Percentiles rank a stretch among this genome's conserved stretches.
These are phyloP conservation scores for Pristionchus pacificus DNA, from an alignment of 1,140 invertebrate species.

Conservation along the genomic window DNA sequence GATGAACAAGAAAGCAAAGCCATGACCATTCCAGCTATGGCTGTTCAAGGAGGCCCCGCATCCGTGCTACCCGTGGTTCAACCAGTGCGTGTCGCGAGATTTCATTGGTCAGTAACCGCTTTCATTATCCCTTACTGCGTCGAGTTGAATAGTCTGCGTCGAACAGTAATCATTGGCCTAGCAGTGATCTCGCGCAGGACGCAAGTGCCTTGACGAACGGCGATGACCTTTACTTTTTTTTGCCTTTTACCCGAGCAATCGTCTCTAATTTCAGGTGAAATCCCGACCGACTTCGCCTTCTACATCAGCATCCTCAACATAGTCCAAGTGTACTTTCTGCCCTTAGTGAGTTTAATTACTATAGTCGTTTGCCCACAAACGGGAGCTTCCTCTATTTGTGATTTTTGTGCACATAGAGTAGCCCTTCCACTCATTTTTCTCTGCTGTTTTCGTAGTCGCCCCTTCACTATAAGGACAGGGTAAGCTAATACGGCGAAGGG, in stretches of 20 bases:
- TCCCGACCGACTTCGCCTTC: constrained; percentile 34
- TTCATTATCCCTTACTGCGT: neutral
- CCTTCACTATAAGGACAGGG: no score
- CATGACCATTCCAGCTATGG: constrained; percentile 59
- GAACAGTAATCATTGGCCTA: no score
- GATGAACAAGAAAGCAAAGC: no score
- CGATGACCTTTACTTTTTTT: no score
- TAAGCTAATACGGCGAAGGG: no score
- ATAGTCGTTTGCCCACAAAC: constrained; percentile 17
- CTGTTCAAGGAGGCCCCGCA: constrained; percentile 61
- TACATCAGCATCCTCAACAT: constrained; percentile 49
- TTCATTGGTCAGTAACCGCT: constrained; percentile 35
- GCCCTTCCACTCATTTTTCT: no score
- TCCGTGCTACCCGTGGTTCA: constrained; percentile 58
- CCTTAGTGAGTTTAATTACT: constrained; percentile 16
- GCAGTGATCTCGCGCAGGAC: no score
- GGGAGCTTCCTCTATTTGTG: constrained; percentile 44
- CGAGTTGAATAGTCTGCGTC: no score
- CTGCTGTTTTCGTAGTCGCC: no score
- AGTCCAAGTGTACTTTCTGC: constrained; percentile 41
- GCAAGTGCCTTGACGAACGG: no score
- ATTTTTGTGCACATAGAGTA: no score
- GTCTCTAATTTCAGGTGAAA: neutral
- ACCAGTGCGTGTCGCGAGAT: constrained; percentile 60
- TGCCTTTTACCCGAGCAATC: no score